Evolutionary conservation across 2,888 invertebrate genomes (phyloP).

Genomic region (Tetanocera ferruginea): DNA sequence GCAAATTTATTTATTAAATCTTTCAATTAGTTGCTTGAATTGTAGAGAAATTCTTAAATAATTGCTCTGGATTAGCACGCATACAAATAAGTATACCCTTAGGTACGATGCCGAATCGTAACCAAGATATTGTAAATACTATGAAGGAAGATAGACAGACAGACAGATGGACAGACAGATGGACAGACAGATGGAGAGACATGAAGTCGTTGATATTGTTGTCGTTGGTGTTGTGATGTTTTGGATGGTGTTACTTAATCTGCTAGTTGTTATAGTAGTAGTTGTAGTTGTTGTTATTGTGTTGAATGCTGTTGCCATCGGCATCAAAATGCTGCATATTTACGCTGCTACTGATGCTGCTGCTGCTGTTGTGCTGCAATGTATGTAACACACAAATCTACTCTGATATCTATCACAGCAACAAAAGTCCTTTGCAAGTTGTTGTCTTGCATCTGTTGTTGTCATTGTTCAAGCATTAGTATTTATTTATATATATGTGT

Average conservation of each 20-base stretch:
- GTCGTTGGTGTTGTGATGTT: slow-evolving; percentile 20
- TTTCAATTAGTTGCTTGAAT: slow-evolving; percentile 19
- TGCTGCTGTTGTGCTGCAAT: not conserved
- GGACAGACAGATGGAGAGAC: not conserved
- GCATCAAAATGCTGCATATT: not conserved
- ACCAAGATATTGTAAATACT: not conserved
- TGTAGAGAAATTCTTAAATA: slow-evolving; percentile 12
- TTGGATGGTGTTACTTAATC: no score
- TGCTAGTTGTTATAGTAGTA: not conserved
- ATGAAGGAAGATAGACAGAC: not conserved
- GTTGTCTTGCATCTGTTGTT: not conserved
- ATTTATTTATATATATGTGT: not conserved
- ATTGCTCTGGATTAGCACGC: not conserved
- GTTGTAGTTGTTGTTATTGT: not conserved
- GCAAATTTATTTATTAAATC: slow-evolving; percentile 22
- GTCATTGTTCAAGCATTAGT: not conserved
- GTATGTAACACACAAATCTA: not conserved
- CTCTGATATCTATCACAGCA: not conserved
- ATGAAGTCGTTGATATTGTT: not conserved
- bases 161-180: not conserved
- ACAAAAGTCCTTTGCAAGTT: not conserved
- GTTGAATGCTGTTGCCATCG: not conserved
- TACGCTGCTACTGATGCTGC: not conserved
- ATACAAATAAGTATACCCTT: not conserved
- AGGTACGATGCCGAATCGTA: not conserved